Conservation (phyloP, 2,888 invertebrate species). For the Chromoteleia sp. region DNA sequence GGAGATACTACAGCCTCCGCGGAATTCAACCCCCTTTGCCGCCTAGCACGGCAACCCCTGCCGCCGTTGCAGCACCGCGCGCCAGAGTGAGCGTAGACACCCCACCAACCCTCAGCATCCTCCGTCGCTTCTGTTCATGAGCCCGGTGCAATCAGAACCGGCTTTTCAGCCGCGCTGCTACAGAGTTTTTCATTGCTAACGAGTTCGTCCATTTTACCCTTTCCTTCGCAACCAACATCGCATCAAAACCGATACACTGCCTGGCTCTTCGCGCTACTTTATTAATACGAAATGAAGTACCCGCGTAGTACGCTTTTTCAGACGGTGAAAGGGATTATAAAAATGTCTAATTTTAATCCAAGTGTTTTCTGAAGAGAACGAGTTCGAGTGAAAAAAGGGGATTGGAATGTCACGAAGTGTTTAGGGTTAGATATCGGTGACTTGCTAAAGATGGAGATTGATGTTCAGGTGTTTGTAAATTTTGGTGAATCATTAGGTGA, state of each 20-base stretch:
- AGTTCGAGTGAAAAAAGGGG: not conserved
- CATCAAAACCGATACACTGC: constrained; percentile 61
- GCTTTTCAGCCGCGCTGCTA: constrained; percentile 70
- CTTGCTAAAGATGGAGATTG: not conserved
- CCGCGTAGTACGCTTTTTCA: not conserved
- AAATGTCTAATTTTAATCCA: not conserved
- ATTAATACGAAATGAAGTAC: constrained; percentile 38
- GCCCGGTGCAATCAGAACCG: constrained; percentile 71
- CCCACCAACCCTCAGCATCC: constrained; percentile 71
- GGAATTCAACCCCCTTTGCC: constrained; percentile 76
- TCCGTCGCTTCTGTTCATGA: constrained; percentile 71
- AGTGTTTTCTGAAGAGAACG: not conserved
- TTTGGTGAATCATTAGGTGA: not conserved
- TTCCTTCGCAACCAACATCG: constrained; percentile 40
- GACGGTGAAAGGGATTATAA: not conserved
- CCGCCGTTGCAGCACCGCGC: constrained; percentile 63
- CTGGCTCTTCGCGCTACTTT: constrained; percentile 35
- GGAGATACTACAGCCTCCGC: constrained; percentile 80
- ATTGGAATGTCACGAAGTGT: not conserved
- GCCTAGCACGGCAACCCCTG: constrained; percentile 72
- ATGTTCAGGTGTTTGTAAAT: not conserved
- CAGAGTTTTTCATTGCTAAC: constrained; percentile 69
- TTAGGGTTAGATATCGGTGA: not conserved
- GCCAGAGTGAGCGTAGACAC: constrained; percentile 51
- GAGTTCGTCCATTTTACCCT: constrained; percentile 67